Base-by-base conservation (phyloP, 2,113 vertebrate genomes). In the Caranx ignobilis region DNA sequence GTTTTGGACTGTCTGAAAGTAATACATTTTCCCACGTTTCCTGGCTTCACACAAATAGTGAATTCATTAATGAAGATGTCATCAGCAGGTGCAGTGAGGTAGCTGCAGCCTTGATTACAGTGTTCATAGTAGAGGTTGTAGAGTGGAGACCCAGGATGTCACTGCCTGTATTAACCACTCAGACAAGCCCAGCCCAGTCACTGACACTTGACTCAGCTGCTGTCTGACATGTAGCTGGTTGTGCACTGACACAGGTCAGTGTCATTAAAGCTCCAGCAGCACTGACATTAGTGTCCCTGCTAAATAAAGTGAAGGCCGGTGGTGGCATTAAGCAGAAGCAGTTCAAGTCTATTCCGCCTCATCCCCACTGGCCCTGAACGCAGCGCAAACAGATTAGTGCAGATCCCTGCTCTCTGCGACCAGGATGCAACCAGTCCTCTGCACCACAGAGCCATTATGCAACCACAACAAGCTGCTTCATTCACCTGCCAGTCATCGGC, bases 371-470 rank as follows among this genome's bases (percentile, higher is more conserved):
- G 37, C 70, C 71, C 65, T 82, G 77, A 82, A 70, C 83, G 61
- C 81, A 70, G 71, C 68, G 45, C 66, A 65, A 88, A 75, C 76
- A 79, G 82, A 89, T 88, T 83, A 88, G 71, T 61, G 75, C 35
- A 62, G 73, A 84, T 70, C 55, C 41, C 70, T 77, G 79, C 64
- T 85, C 55, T 67, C 68, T 77, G 72, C 52, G n/a, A 3, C 15
- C 50, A 37, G 68, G 37, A 64, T 71, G 71, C 6, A 10, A 48
- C 13, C 21, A 13, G 74, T 55, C 32, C 72, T 73, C 50, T 71
- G 66, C 84, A 71, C 70, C 81, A 69, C 47, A 56, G 43, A 2
- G 70, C 73, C 72, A 59, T 89, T 83, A 90, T 43, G 85, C 82
- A 90, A 89, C 50, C 77, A 68, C 65, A 78, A 67, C 71, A 77